Base-by-base conservation (phyloP, 1,140 invertebrate species). In the Potamilus streckersoni region DNA sequence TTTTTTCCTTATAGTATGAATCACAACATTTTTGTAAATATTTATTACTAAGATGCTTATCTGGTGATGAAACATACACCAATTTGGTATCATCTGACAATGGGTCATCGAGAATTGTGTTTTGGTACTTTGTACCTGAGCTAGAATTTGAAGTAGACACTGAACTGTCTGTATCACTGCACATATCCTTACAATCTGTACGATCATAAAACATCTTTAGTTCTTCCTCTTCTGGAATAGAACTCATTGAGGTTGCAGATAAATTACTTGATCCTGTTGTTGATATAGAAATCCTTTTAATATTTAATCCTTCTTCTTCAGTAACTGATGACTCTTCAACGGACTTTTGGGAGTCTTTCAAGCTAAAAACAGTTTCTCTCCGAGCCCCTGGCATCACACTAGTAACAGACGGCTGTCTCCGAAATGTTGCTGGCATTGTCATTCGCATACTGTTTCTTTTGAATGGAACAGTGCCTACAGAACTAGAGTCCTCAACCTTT, bases 21-120 rank as follows among this genome's bases (percentile, higher is more conserved):
- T 49, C 38, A 11, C 38, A 49, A 0, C 38, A 4, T 49, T 49
- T 49, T 49, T 49, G 38, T 49, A 49, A 49, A 49, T 49, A 49
- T 49, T 49, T 49, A 49, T 49, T 49, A 49, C 38, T 49, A 49
- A 11, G 38, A 8, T 49, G 38, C 38, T 6, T 71, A 20, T 78
- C 72, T 65, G 72, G 57, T 23, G 61, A 61, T 66, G 80, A 69
- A 62, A 82, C 76, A 69, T 78, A 71, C 17, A 80, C 80, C 55
- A 85, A 61, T 72, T 86, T 86, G 13, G 79, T 82, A 68, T 86
- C 85, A n/a, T 86, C 85, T 60, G 79, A 81, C 23, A 69, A 64
- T 72, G 11, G 75, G 73, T 49, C 20, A 77, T 2, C 63, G 58
- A 6, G 75, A 77, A 23, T 71, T 77, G 38, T 19, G 65, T 77